phyloP scores from a whole-genome alignment of 2,797 vertebrate species.

The Pseudomugil tenellus region DNA sequence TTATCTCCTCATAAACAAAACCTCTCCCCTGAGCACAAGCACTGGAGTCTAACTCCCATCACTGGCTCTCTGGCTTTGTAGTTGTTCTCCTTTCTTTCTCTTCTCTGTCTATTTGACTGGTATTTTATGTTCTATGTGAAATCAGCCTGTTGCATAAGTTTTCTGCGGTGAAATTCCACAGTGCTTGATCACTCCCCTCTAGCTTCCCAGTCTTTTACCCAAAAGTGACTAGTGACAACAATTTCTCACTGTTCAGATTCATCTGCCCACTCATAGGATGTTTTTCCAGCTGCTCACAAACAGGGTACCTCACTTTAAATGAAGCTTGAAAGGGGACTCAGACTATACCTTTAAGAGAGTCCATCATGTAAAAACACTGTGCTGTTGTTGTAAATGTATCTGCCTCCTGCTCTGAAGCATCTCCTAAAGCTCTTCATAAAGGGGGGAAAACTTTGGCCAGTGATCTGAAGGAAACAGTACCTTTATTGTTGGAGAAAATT shows the following conservation, averaged over 20 bases:
- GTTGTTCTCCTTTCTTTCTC: conserved; percentile 16
- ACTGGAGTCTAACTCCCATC: conserved; percentile 17
- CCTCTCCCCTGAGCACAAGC: conserved; percentile 24
- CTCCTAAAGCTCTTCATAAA: conserved; percentile 32
- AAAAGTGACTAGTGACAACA: conserved; percentile 62
- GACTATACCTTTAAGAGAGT: conserved; percentile 43
- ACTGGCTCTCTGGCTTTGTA: neutral
- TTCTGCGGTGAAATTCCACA: conserved; percentile 77
- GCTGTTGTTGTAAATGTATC: conserved; percentile 41
- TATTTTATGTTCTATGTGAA: conserved; percentile 40
- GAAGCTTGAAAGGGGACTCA: conserved; percentile 27
- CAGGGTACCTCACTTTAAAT: conserved; percentile 67
- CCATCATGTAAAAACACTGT: conserved; percentile 48
- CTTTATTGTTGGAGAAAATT: conserved; percentile 10
- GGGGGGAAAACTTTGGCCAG: conserved; percentile 3
- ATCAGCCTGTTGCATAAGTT: conserved; percentile 71
- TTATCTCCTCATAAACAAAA: conserved; percentile 43
- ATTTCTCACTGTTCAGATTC: conserved; percentile 71
- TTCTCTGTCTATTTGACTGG: conserved; percentile 35
- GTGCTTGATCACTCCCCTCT: conserved; percentile 35
- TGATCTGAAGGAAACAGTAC: conserved; percentile 22
- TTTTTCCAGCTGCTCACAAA: conserved; percentile 78
- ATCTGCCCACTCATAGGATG: conserved; percentile 73
- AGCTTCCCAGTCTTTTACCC: conserved; percentile 55
- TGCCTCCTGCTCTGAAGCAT: conserved; percentile 39